A percentile compares a stretch with the other conserved stretches of the same genome.
Conservation (phyloP, 1,140 invertebrate genomes). For the Antheraea pernyi region DNA sequence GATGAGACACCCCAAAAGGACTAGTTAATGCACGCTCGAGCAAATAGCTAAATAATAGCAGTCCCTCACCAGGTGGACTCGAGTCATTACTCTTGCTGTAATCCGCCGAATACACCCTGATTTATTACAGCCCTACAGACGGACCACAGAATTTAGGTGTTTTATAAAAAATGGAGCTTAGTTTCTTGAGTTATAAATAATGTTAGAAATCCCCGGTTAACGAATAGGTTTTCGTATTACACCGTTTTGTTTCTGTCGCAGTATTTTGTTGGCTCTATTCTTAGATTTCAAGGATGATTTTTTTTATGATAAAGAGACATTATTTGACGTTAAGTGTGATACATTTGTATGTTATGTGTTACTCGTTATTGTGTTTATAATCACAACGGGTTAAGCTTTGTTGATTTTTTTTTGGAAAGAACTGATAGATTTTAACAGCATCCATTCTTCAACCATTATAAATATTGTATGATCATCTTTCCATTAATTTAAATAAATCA, state of each 20-base stretch:
- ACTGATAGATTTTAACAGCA: too few species aligned
- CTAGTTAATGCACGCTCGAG: conserved; percentile 45
- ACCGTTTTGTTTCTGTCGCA: conserved; percentile 8
- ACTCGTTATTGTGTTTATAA: too few species aligned
- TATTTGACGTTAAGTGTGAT: too few species aligned
- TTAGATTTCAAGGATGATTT: too few species aligned
- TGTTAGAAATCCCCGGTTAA: conserved; percentile 49
- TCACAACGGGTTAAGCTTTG: too few species aligned
- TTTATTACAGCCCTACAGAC: conserved; percentile 61
- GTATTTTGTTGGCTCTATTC: conserved; percentile 7
- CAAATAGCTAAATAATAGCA: conserved; percentile 71
- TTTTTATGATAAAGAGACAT: too few species aligned
- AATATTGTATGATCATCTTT: too few species aligned
- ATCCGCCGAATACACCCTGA: conserved; percentile 73
- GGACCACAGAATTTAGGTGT: conserved; percentile 70
- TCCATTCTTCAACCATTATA: too few species aligned
- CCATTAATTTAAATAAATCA: too few species aligned
- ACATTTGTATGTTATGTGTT: too few species aligned
- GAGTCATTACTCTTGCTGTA: conserved; percentile 75
- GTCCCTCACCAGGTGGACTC: conserved; percentile 73
- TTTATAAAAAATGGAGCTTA: conserved; percentile 75
- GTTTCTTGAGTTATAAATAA: conserved; percentile 67
- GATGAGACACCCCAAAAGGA: conserved; percentile 6
- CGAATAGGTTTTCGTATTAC: conserved; percentile 13
- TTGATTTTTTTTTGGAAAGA: too few species aligned